phyloP scores from a whole-genome alignment of 2,113 vertebrate species.

The Phalacrocorax brasilianus region DNA sequence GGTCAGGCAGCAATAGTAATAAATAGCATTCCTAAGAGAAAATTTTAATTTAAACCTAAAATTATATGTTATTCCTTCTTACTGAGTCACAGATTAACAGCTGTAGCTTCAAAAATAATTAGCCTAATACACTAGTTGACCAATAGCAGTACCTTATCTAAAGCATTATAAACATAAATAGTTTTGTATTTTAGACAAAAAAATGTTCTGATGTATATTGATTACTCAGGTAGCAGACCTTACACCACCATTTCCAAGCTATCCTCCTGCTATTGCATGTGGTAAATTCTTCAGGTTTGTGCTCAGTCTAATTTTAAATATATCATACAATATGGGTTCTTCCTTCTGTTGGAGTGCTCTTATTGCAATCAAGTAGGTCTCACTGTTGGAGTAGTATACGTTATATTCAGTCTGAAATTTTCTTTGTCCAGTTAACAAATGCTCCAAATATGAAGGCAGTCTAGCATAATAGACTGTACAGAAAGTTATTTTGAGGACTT shows the following conservation, averaged over 20 bases:
- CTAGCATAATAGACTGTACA: neutral
- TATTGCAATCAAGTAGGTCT: neutral
- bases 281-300: neutral
- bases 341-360: neutral
- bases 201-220: accelerated
- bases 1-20: neutral
- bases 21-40: neutral
- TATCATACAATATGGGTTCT: neutral
- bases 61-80: neutral
- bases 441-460: neutral
- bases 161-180: neutral
- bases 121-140: neutral
- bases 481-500: neutral
- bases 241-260: neutral
- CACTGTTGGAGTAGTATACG: neutral
- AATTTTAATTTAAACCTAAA: neutral
- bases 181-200: neutral
- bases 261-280: neutral
- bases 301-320: neutral
- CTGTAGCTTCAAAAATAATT: neutral
- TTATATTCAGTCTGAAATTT: neutral
- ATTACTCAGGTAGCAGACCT: neutral
- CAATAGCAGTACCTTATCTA: neutral
- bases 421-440: neutral
- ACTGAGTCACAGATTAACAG: neutral